These are phyloP conservation scores for Lasioglossum albipes DNA, from an alignment of 1,140 invertebrate species.

Conservation along the genomic window DNA sequence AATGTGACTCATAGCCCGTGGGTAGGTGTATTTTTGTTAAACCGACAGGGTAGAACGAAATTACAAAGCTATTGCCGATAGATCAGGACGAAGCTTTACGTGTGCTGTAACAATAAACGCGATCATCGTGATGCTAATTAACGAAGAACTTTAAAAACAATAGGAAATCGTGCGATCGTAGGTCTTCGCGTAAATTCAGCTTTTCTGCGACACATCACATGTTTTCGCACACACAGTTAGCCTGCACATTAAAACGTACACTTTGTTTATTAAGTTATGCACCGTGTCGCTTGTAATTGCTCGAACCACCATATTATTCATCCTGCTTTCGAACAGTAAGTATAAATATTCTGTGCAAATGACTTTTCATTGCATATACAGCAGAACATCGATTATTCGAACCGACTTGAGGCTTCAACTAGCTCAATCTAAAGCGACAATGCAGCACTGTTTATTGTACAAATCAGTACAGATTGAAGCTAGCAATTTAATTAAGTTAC, in stretches of 20 bases:
- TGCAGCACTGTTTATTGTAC: no score
- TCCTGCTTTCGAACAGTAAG: no score
- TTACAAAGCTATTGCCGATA: background rate
- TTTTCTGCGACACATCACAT: background rate
- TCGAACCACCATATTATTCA: no score
- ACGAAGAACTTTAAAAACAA: background rate
- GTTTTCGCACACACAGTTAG: background rate
- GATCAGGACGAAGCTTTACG: constrained; percentile 5
- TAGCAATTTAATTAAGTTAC: no score
- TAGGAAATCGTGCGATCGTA: background rate
- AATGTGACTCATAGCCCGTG: constrained; percentile 19
- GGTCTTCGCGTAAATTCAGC: background rate
- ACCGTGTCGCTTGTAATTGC: no score
- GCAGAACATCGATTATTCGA: no score
- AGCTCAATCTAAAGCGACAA: no score
- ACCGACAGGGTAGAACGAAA: background rate
- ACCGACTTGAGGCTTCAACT: no score
- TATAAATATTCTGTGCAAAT: no score
- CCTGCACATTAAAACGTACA: background rate
- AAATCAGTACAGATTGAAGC: no score
- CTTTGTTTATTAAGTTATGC: background rate
- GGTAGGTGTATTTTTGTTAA: constrained; percentile 45
- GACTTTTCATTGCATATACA: no score
- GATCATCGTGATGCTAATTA: constrained; percentile 2
- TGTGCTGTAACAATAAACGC: constrained; percentile 9